A percentile compares a stretch with the other conserved stretches of the same genome.
Evolutionary conservation across 2,888 invertebrate species (phyloP).

Genomic region (Chrysodeixis includens): DNA sequence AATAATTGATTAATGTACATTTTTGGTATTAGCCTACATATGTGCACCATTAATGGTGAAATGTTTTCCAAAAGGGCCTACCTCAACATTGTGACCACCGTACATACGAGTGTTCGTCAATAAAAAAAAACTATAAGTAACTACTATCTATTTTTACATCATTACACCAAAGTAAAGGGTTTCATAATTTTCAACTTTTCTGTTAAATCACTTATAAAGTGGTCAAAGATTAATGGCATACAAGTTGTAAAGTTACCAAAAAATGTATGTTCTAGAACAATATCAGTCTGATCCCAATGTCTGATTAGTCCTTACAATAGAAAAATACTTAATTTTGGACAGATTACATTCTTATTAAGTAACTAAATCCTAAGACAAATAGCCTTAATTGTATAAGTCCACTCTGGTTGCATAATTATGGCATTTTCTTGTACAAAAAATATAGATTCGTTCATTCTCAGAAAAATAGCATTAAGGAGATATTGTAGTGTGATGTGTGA

Average conservation of each 20-base stretch:
- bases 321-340: slow-evolving; percentile 68
- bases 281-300: slow-evolving; percentile 39
- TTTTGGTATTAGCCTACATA: slow-evolving; percentile 73
- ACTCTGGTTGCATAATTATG: slow-evolving; percentile 67
- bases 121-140: slow-evolving; percentile 6
- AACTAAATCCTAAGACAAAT: slow-evolving; percentile 57
- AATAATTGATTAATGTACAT: slow-evolving; percentile 74
- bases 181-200: slow-evolving; percentile 12
- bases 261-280: slow-evolving; percentile 27
- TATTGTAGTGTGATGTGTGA: slow-evolving; percentile 71
- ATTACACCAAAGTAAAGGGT: slow-evolving; percentile 7
- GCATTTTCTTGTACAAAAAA: slow-evolving; percentile 71
- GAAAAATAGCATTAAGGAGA: slow-evolving; percentile 55
- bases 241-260: slow-evolving; percentile 21
- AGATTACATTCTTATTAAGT: slow-evolving; percentile 73
- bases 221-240: slow-evolving; percentile 22
- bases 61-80: slow-evolving; percentile 18
- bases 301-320: slow-evolving; percentile 43
- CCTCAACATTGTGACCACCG: slow-evolving; percentile 26
- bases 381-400: slow-evolving; percentile 44
- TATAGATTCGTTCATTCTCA: slow-evolving; percentile 52
- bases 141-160: slow-evolving; percentile 20
- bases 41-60: slow-evolving; percentile 35
- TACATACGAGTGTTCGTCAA: slow-evolving; percentile 7
- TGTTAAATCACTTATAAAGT: slow-evolving; percentile 23